Evolutionary conservation across 2,113 vertebrate species (phyloP).

Genomic region (Otocyon megalotis): DNA sequence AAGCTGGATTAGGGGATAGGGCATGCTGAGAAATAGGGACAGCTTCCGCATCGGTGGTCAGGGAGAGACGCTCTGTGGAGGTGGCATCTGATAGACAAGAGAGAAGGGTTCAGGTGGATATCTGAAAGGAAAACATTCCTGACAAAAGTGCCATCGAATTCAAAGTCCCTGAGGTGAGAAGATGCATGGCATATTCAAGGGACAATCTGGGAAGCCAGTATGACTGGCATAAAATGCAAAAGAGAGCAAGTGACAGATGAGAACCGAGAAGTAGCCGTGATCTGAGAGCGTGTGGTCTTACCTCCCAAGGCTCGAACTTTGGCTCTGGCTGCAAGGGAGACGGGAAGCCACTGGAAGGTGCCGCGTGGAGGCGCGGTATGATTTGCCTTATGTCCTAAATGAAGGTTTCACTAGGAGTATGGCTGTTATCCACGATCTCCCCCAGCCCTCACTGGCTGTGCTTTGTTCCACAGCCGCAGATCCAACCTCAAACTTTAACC

Average conservation of each 20-base stretch:
- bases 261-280: background rate
- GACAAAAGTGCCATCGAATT: background rate
- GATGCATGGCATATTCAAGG: background rate
- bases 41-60: background rate
- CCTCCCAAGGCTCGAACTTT: background rate
- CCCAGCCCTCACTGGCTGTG: background rate
- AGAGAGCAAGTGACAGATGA: background rate
- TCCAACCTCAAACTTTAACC: background rate
- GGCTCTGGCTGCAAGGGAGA: background rate
- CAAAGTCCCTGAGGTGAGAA: background rate
- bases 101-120: background rate
- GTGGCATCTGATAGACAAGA: background rate
- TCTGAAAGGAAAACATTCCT: background rate
- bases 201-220: background rate
- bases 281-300: background rate
- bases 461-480: constrained; percentile 21
- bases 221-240: background rate
- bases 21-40: background rate
- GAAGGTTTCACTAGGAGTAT: background rate
- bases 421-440: background rate
- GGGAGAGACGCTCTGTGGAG: background rate
- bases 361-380: background rate
- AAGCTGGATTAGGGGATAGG: background rate
- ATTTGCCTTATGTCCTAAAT: background rate
- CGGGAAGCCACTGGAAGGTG: background rate